phyloP scores from a whole-genome alignment of 92 coral and sea anemone genomes.

The Porites evermanni region DNA sequence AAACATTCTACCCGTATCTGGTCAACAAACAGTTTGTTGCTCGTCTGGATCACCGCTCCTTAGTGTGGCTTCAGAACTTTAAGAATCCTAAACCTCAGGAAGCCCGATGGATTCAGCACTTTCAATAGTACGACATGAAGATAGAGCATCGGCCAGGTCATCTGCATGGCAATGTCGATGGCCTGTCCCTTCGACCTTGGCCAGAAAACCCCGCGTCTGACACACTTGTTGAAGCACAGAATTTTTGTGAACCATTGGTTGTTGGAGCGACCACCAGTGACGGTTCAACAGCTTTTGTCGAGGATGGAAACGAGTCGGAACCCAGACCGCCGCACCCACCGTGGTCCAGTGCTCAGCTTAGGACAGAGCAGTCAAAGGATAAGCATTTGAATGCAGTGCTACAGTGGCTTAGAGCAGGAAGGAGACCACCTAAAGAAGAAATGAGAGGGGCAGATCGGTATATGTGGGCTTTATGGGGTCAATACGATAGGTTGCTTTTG shows the following conservation, averaged over 20 bases:
- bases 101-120: slow-evolving; percentile 21
- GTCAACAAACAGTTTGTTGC: slow-evolving; percentile 30
- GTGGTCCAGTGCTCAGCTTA: slow-evolving; percentile 29
- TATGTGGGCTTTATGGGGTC: slow-evolving; percentile 57
- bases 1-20: slow-evolving; percentile 2
- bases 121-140: slow-evolving; percentile 35
- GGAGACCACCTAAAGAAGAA: slow-evolving; percentile 30
- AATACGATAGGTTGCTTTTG: slow-evolving; percentile 37
- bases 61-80: slow-evolving; percentile 47
- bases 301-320: slow-evolving; percentile 3
- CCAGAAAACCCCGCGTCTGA: not conserved
- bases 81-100: slow-evolving; percentile 41
- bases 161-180: slow-evolving; percentile 37
- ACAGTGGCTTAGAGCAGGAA: slow-evolving; percentile 43
- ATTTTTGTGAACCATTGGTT: not conserved
- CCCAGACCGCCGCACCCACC: not conserved
- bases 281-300: slow-evolving; percentile 1
- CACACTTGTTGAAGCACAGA: not conserved
- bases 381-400: slow-evolving; percentile 11
- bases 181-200: slow-evolving; percentile 30
- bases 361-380: slow-evolving; percentile 19
- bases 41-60: slow-evolving; percentile 33
- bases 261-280: slow-evolving; percentile 8
- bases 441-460: slow-evolving; percentile 44
- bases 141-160: slow-evolving; percentile 39